These are phyloP conservation scores for Margarornis squamiger DNA, from an alignment of 2,797 vertebrate genomes.

Conservation along the genomic window DNA sequence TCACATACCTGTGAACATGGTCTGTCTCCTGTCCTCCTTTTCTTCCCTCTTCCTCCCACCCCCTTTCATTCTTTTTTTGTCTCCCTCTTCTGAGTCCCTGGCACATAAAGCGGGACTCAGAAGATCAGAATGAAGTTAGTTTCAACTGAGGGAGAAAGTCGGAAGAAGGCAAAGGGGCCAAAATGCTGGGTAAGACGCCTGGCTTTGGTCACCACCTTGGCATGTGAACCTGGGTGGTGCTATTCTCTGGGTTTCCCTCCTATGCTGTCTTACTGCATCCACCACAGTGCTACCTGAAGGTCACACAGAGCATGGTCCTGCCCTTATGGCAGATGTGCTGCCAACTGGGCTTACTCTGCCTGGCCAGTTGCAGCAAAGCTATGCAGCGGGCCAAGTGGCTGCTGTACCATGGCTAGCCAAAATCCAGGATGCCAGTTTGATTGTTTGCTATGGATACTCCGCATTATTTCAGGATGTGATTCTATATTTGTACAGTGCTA, in stretches of 20 bases:
- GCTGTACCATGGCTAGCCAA: neutral
- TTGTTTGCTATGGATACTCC: conserved; percentile 5
- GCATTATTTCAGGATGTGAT: neutral
- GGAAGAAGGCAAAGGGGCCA: neutral
- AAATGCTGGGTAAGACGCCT: neutral
- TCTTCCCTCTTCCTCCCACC: neutral
- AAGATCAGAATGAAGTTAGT: neutral
- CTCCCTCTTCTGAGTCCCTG: neutral
- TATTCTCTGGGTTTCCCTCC: neutral
- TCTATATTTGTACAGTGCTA: neutral
- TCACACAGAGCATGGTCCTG: neutral
- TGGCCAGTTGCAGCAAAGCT: neutral
- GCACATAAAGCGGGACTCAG: neutral
- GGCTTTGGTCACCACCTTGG: neutral
- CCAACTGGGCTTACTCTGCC: neutral
- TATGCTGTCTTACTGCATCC: neutral
- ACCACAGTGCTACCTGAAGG: neutral
- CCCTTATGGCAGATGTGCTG: neutral
- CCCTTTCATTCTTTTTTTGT: neutral
- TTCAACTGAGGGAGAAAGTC: neutral
- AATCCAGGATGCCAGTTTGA: neutral
- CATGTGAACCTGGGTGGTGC: neutral
- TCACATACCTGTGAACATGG: neutral
- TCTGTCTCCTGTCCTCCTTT: neutral
- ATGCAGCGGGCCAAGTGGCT: neutral